Percentiles rank a stretch among this genome's conserved stretches.
phyloP scores from a whole-genome alignment of 2,797 vertebrate species.

The Lophius americanus region DNA sequence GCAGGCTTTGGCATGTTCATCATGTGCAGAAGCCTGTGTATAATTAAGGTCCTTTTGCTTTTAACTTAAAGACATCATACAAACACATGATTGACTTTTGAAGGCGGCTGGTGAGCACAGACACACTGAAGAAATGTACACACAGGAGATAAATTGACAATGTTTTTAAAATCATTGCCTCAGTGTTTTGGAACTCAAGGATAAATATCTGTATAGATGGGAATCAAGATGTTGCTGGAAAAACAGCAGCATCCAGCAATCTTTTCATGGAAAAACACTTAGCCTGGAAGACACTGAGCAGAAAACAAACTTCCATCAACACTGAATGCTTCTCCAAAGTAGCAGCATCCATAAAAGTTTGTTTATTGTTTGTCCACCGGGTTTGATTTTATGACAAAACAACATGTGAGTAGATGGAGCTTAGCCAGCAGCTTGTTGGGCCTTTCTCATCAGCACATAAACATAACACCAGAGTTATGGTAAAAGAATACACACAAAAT shows the following conservation, averaged over 20 bases:
- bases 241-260: background rate
- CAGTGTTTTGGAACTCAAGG: conserved; percentile 4
- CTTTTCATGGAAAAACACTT: conserved; percentile 23
- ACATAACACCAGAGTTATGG: background rate
- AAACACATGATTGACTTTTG: conserved; percentile 19
- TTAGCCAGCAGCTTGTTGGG: conserved; percentile 13
- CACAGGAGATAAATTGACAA: conserved; percentile 4
- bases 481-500: conserved; percentile 1
- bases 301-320: conserved; percentile 12
- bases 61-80: background rate
- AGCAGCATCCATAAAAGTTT: conserved; percentile 25
- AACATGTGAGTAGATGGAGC: conserved; percentile 7
- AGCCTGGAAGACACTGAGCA: conserved; percentile 15
- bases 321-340: conserved; percentile 7
- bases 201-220: conserved; percentile 6
- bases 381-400: conserved; percentile 29
- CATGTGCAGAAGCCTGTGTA: conserved; percentile 26
- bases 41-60: conserved; percentile 26
- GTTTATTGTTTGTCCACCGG: conserved; percentile 28
- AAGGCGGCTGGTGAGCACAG: conserved; percentile 18
- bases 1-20: conserved; percentile 23
- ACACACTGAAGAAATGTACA: background rate
- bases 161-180: background rate
- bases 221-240: conserved; percentile 18
- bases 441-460: conserved; percentile 29